Base-by-base conservation (phyloP, 2,888 invertebrate genomes). In the Cerastoderma edule region DNA sequence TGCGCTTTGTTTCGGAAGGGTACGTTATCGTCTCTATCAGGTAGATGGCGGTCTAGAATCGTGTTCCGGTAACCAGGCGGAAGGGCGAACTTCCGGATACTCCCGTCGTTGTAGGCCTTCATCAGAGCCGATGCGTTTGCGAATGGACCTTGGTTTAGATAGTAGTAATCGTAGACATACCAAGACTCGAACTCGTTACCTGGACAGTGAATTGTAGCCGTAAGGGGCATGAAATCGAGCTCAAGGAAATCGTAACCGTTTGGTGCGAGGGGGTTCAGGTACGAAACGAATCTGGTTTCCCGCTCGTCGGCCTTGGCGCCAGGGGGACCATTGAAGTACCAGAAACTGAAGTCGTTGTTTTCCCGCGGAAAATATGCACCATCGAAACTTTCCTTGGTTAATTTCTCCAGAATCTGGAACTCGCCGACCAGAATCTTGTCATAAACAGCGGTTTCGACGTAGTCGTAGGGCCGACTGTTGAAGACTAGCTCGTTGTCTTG, bases 111-210 rank as follows among this genome's bases (percentile, higher is more conserved):
- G 65, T 83, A 86, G 1, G 83, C 83, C 19, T 71, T 53, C 46
- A 81, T 57, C 1, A 86, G 53, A 13, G 75, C 78, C 1, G 65
- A 50, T 10, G 77, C 80, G 24, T 83, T 81, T 1, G 60, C 27
- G 72, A 70, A 86, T 1, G 86, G 86, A 24, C 86, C 86, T 57
- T 86, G 86, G 53, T 85, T 86, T 4, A 86, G 39, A 48, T 85
- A 86, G 56, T 78, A 86, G 32, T 80, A 81, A 65, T 79, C 75
- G 65, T 81, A 78, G 22, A 82, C 71, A 50, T 75, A 83, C 86
- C 86, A 86, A 1, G 72, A 27, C 1, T 76, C 76, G 19, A 70
- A 71, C 24, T 84, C 76, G 32, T 75, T 78, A n/a, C 84, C 85
- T 1, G 84, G 83, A 60, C 84, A 84, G 63, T 84, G 84, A 5